These are phyloP conservation scores for Calidris pygmaea DNA, from an alignment of 2,113 vertebrate genomes.

Conservation along the genomic window DNA sequence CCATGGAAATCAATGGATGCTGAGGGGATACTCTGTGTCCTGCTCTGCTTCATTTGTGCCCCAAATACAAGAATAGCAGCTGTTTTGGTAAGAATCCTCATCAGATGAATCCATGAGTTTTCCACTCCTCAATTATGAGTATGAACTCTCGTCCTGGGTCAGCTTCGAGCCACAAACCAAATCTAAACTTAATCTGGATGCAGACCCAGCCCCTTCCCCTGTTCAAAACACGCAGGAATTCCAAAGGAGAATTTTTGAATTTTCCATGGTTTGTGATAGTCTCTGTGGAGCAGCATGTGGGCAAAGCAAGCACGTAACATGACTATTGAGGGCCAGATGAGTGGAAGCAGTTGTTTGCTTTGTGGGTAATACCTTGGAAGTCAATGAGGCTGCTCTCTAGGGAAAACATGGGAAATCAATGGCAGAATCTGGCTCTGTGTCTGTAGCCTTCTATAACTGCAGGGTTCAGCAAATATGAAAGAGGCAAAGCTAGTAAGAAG, in stretches of 20 bases:
- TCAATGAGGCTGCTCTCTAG: background rate
- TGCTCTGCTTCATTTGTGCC: background rate
- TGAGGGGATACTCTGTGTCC: background rate
- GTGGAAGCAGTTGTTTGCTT: background rate
- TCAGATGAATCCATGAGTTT: background rate
- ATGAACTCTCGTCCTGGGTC: slow-evolving; percentile 18
- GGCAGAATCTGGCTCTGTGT: background rate
- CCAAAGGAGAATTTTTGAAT: slow-evolving; percentile 12
- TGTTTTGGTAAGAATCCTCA: background rate
- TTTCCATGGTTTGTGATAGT: slow-evolving; percentile 51
- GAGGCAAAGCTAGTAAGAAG: background rate
- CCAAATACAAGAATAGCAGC: background rate
- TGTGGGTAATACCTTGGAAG: slow-evolving; percentile 21
- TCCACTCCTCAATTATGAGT: background rate
- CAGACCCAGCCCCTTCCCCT: background rate
- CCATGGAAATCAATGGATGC: background rate
- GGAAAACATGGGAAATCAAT: background rate
- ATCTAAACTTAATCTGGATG: slow-evolving; percentile 35
- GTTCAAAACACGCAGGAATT: slow-evolving; percentile 22
- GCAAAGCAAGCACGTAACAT: background rate
- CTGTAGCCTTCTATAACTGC: background rate
- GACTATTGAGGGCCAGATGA: background rate
- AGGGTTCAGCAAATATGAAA: background rate
- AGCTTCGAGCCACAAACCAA: slow-evolving; percentile 44
- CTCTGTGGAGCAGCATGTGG: background rate